A percentile compares a stretch with the other conserved stretches of the same genome.
These are phyloP conservation scores for Megaptera novaeangliae DNA, from an alignment of 2,113 vertebrate species.

Conservation along the genomic window DNA sequence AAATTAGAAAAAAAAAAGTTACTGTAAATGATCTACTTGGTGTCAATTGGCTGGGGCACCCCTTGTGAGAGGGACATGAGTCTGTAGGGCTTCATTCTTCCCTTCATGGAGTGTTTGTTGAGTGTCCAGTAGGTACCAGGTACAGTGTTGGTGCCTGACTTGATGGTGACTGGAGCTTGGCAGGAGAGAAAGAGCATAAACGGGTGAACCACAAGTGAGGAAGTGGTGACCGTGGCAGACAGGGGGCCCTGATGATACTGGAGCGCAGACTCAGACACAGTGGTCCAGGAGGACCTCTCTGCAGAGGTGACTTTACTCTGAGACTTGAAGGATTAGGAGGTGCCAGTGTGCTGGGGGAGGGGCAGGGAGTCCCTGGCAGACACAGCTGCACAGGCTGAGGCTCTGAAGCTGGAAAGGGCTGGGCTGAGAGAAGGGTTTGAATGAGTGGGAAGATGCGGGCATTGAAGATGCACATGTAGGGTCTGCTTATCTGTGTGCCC, in stretches of 20 bases:
- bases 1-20: not conserved
- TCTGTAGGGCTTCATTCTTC: not conserved
- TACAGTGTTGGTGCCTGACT: not conserved
- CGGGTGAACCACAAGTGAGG: not conserved
- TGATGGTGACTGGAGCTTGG: not conserved
- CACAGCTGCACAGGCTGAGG: not conserved
- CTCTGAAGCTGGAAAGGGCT: not conserved
- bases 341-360: not conserved
- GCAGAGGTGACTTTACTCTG: not conserved
- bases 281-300: not conserved
- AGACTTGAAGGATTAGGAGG: not conserved
- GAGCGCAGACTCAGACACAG: not conserved
- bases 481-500: not conserved
- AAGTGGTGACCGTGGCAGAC: not conserved
- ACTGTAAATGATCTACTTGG: not conserved
- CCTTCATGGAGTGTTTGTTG: not conserved
- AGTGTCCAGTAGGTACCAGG: not conserved
- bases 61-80: not conserved
- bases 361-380: not conserved
- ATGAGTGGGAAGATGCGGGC: fast-evolving
- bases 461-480: not conserved
- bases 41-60: not conserved
- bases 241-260: not conserved
- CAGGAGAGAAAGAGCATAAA: not conserved
- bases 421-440: not conserved